Evolutionary conservation across 2,888 invertebrate genomes (phyloP).

Genomic region (Drosophila neutralis): DNA sequence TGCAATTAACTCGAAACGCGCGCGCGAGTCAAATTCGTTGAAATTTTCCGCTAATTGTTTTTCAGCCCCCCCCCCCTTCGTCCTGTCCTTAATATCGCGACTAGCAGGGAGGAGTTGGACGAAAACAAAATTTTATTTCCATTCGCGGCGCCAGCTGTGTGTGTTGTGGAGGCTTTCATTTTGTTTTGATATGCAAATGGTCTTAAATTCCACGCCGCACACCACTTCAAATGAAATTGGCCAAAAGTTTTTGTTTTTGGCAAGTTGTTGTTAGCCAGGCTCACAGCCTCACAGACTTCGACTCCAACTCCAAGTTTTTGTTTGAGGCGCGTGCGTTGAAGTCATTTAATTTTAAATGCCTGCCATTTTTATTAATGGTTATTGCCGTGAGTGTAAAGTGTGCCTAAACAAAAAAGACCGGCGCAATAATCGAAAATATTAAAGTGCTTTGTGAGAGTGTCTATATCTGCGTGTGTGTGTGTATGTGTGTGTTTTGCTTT

Average conservation of each 20-base stretch:
- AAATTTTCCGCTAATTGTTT: conserved; percentile 77
- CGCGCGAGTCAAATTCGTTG: conserved; percentile 58
- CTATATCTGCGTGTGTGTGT: not conserved
- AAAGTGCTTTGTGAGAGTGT: conserved; percentile 5
- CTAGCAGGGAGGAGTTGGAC: conserved; percentile 1
- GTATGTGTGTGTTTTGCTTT: conserved; percentile 28
- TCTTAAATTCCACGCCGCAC: conserved; percentile 56
- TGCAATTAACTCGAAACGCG: conserved; percentile 74
- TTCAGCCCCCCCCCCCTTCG: conserved; percentile 10
- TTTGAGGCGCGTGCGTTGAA: conserved; percentile 43
- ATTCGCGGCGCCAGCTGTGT: conserved; percentile 55
- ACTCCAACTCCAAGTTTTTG: not conserved
- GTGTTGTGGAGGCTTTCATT: conserved; percentile 50
- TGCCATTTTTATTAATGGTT: conserved; percentile 77
- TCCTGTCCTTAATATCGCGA: not conserved
- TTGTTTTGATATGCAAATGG: conserved; percentile 78
- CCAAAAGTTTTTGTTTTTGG: conserved; percentile 62
- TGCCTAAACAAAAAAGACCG: conserved; percentile 9
- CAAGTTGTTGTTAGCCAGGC: too few relatives aligned
- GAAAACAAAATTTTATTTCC: conserved; percentile 33
- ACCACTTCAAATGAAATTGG: conserved; percentile 73
- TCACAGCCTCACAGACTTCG: not conserved
- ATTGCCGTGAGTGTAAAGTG: conserved; percentile 69
- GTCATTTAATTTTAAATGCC: conserved; percentile 78
- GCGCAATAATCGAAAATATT: conserved; percentile 70